Conservation (phyloP, 2,797 vertebrate genomes). For the Columba guinea region DNA sequence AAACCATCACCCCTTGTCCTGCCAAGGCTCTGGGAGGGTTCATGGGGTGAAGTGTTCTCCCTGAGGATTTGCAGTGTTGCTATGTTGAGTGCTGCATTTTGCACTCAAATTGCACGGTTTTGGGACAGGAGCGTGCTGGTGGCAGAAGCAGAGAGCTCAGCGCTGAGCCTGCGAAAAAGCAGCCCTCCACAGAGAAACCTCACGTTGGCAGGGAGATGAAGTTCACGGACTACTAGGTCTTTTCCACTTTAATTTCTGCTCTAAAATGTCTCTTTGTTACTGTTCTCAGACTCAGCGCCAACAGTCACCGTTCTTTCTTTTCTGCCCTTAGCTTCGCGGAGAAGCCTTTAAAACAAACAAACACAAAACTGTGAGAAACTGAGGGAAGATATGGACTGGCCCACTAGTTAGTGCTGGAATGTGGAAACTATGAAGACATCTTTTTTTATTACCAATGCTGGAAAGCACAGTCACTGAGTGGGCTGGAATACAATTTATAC, state of each 20-base stretch:
- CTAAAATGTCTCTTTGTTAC: slow-evolving; percentile 49
- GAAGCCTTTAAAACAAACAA: slow-evolving; percentile 77
- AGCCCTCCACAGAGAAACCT: background rate
- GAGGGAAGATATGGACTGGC: slow-evolving; percentile 70
- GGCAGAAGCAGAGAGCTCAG: background rate
- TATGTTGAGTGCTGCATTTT: fast-evolving
- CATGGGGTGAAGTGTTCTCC: background rate
- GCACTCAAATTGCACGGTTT: fast-evolving
- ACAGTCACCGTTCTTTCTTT: slow-evolving; percentile 11
- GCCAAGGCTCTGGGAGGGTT: background rate
- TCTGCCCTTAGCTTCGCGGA: slow-evolving; percentile 52
- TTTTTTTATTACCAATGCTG: slow-evolving; percentile 75
- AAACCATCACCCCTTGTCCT: no score
- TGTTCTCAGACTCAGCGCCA: slow-evolving; percentile 53
- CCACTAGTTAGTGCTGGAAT: slow-evolving; percentile 72
- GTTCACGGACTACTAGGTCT: slow-evolving; percentile 42
- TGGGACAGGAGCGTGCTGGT: fast-evolving
- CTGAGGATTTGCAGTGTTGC: fast-evolving
- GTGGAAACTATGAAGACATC: slow-evolving; percentile 78
- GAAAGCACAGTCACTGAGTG: slow-evolving; percentile 73
- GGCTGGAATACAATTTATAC: slow-evolving; percentile 65
- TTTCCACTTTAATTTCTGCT: slow-evolving; percentile 68
- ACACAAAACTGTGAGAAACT: slow-evolving; percentile 77
- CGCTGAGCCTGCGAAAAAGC: background rate
- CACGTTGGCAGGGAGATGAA: background rate